These are phyloP conservation scores for Mesorhabditis spiculigera DNA, from an alignment of 2,888 invertebrate species.

Conservation along the genomic window DNA sequence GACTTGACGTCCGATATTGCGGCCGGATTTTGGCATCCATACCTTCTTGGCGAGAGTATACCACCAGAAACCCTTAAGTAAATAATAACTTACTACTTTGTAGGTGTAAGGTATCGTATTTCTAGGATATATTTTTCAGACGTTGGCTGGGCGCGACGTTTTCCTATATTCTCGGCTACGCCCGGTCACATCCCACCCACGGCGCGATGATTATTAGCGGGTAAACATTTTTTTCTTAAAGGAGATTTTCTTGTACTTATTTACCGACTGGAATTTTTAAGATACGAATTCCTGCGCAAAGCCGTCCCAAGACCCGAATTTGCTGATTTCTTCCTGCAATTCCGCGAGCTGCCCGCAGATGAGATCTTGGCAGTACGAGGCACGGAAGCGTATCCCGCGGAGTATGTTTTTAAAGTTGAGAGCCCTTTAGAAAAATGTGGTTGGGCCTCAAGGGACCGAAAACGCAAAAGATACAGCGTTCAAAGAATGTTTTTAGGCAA, in stretches of 20 bases:
- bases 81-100: neutral
- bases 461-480: neutral
- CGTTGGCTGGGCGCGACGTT: neutral
- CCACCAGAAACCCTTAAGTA: neutral
- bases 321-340: neutral
- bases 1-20: constrained; percentile 56
- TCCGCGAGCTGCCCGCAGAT: neutral
- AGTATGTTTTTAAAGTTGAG: neutral
- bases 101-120: neutral
- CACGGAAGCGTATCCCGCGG: neutral
- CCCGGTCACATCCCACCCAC: neutral
- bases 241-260: neutral
- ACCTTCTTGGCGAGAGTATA: constrained; percentile 22
- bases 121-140: neutral
- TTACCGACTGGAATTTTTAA: neutral
- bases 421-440: neutral
- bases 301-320: neutral
- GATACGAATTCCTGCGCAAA: neutral
- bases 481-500: constrained; percentile 17
- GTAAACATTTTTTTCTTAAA: neutral
- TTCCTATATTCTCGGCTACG: neutral
- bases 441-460: neutral
- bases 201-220: constrained; percentile 1
- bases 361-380: neutral
- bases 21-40: constrained; percentile 57